These are phyloP conservation scores for Amitus sp. DNA, from an alignment of 2,888 invertebrate species.

Conservation along the genomic window DNA sequence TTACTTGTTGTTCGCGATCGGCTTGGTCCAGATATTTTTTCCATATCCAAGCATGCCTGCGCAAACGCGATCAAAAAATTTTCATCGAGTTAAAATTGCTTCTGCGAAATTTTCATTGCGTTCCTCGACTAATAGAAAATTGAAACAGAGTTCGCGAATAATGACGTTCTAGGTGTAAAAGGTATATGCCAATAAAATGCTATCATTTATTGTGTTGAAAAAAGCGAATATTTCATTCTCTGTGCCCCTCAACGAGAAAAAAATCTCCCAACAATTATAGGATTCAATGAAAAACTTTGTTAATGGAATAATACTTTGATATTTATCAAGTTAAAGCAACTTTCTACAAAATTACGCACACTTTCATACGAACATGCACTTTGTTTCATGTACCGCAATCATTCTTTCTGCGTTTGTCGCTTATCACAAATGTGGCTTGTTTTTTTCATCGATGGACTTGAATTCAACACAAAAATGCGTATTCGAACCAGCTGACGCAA, in stretches of 20 bases:
- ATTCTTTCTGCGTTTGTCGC: not conserved
- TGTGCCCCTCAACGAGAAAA: not conserved
- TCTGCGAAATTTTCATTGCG: no score
- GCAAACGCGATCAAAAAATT: slow-evolving; percentile 8
- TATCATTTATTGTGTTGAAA: slow-evolving; percentile 56
- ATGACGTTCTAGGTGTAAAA: slow-evolving; percentile 45
- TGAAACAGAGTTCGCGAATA: slow-evolving; percentile 37
- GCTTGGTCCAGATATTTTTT: no score
- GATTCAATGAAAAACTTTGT: not conserved
- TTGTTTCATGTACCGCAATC: not conserved
- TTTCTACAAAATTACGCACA: not conserved
- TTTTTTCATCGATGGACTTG: no score
- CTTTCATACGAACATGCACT: not conserved
- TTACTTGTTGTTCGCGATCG: no score
- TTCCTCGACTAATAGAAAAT: slow-evolving; percentile 34
- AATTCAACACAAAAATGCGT: no score
- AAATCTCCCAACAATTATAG: no score
- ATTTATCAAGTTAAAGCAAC: not conserved
- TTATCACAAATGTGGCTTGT: slow-evolving; percentile 1
- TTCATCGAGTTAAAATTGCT: no score
- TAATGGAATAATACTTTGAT: not conserved
- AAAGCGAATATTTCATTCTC: not conserved
- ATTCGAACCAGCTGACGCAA: no score
- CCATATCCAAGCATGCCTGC: no score
- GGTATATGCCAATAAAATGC: slow-evolving; percentile 51